Base-by-base conservation (phyloP, 2,797 vertebrate genomes). In the Trematomus bernacchii region DNA sequence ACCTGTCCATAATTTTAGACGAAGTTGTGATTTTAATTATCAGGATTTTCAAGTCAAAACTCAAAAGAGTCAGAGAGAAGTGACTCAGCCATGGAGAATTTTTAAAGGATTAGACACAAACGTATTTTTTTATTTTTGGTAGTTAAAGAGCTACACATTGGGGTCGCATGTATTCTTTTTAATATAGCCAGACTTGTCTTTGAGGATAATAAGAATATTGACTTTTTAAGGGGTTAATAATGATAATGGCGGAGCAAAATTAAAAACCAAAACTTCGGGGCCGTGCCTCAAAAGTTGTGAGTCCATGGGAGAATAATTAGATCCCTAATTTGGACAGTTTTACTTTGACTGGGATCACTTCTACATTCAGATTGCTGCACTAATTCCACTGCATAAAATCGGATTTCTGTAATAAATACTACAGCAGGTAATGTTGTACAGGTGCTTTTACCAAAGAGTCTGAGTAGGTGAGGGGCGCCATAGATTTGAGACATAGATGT, bases 401-500 rank as follows among this genome's bases (percentile, higher is more conserved):
- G 1, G 3, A 15, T 13, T 15, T 19, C 11, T 63, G 15, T 19
- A 27, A 64, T 16, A 12, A 52, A 54, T 6, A 64, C 18, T 18
- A 13, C 1, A 66, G 43, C 14, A 50, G 19, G 11, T 58, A 19
- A 60, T 50, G 5, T 18, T 55, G 50, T 55, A 30, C 3, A 15
- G 1, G 4, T 54, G 66, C 42, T 15, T 73, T 86, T 94, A 98
- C 97, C 97, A 46, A 98, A 98, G 23, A 98, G 92, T 88, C 98
- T 94, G 78, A 99, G 95, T 6, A 99, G 96, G 79, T 99, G 98
- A 0, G 98, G 97, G 0, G 97, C 97, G 0, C 97, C 98, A 0
- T 99, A 99, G 75, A 99, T 97, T 79, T 99, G 97, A 23, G 98
- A 99, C 96, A 99, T 99, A 0, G 97, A 95, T 0, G 97, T 97